A percentile compares a stretch with the other conserved stretches of the same genome.
Evolutionary conservation across 2,797 vertebrate species (phyloP).

Genomic region (Sebastes miniatus): DNA sequence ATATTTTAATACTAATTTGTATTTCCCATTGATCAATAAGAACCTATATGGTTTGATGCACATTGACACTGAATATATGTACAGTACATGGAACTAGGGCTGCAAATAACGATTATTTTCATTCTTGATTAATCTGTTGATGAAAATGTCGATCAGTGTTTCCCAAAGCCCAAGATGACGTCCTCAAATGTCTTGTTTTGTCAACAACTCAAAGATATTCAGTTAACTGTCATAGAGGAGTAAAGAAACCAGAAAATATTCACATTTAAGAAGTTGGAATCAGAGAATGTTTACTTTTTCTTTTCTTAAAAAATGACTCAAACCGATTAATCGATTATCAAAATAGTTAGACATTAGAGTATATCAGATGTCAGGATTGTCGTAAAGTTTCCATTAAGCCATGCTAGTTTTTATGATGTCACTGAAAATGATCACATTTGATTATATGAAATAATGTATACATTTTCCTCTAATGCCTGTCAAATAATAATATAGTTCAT

Average conservation of each 20-base stretch:
- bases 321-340: no score
- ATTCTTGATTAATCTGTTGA: no score
- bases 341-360: no score
- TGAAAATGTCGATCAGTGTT: no score
- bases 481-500: neutral
- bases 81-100: neutral
- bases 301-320: no score
- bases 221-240: no score
- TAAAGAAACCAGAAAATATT: fast-evolving
- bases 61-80: fast-evolving
- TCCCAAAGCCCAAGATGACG: no score
- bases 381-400: neutral
- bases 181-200: no score
- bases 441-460: neutral
- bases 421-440: neutral
- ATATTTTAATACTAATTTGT: neutral
- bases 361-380: neutral
- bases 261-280: fast-evolving
- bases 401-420: neutral
- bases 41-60: neutral
- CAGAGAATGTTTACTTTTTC: no score
- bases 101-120: no score
- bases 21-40: neutral
- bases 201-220: no score
- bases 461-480: neutral